Conservation (phyloP, 1,140 invertebrate genomes). For the Mycetomoellerius zeteki region DNA sequence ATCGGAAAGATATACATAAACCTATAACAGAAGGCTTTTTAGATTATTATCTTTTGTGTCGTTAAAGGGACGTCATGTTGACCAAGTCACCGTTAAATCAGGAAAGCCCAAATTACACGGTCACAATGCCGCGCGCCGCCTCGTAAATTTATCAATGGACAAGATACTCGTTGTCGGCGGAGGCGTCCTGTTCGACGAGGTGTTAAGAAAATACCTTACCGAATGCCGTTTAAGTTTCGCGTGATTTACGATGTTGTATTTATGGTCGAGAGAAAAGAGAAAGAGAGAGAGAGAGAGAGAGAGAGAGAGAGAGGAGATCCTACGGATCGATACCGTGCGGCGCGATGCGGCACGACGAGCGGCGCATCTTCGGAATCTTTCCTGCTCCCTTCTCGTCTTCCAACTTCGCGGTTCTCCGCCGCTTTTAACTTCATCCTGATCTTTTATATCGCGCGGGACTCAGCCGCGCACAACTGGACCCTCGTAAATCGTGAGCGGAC, state of each 20-base stretch:
- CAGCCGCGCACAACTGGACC: slow-evolving; percentile 66
- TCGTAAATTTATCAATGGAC: slow-evolving; percentile 56
- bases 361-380: slow-evolving; percentile 46
- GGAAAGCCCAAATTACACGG: slow-evolving; percentile 46
- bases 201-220: slow-evolving; percentile 80
- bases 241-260: slow-evolving; percentile 76
- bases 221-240: slow-evolving; percentile 72
- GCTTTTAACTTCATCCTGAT: slow-evolving; percentile 65
- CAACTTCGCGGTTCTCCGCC: slow-evolving; percentile 35
- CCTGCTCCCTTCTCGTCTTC: slow-evolving; percentile 29
- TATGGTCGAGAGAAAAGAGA: slow-evolving; percentile 20
- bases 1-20: not conserved
- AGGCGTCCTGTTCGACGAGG: slow-evolving; percentile 76
- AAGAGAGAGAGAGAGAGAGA: not conserved
- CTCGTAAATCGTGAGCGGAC: slow-evolving; percentile 78
- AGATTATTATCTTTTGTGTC: not conserved
- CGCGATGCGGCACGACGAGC: not conserved
- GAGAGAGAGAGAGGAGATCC: not conserved
- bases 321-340: slow-evolving; percentile 44
- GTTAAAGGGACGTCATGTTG: slow-evolving; percentile 16
- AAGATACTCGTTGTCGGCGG: slow-evolving; percentile 42
- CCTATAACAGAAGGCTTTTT: not conserved
- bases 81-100: slow-evolving; percentile 12
- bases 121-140: slow-evolving; percentile 14
- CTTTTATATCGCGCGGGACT: slow-evolving; percentile 69